Evolutionary conservation across 2,797 vertebrate genomes (phyloP).

Genomic region (Danio aesculapii): DNA sequence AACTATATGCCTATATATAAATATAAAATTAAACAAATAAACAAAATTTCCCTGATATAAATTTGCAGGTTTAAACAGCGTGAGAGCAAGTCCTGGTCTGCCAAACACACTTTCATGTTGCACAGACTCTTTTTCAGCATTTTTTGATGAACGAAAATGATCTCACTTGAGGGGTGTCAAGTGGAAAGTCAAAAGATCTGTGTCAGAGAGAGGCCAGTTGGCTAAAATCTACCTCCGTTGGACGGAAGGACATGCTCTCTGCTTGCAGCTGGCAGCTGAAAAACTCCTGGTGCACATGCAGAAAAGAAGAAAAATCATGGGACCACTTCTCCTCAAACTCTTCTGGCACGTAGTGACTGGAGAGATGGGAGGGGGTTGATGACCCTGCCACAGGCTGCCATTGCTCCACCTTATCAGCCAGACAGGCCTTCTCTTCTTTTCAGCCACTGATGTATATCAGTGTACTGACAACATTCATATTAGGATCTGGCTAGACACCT

Average conservation of each 20-base stretch:
- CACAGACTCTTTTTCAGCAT: neutral
- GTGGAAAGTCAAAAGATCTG: conserved; percentile 22
- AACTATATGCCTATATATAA: too few relatives aligned
- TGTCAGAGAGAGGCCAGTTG: conserved; percentile 44
- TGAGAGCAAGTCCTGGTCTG: neutral
- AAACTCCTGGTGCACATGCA: conserved; percentile 32
- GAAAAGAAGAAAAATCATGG: conserved; percentile 21
- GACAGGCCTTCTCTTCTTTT: conserved; percentile 44
- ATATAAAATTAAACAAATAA: too few relatives aligned
- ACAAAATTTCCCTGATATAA: neutral
- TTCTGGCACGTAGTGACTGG: conserved; percentile 66
- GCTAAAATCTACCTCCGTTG: conserved; percentile 28
- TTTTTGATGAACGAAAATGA: conserved; percentile 5
- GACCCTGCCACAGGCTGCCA: conserved; percentile 61
- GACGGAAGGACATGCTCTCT: conserved; percentile 33
- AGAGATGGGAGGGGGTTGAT: conserved; percentile 47
- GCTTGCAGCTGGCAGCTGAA: conserved; percentile 53
- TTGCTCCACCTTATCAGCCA: conserved; percentile 52
- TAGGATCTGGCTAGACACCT: conserved; percentile 46
- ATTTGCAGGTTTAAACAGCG: neutral
- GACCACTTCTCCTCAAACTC: conserved; percentile 62
- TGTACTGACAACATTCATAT: conserved; percentile 46
- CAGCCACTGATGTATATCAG: conserved; percentile 58
- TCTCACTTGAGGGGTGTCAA: conserved; percentile 5
- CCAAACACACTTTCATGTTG: neutral